phyloP scores from a whole-genome alignment of 2,797 vertebrate species.

The Eospalax fontanierii region DNA sequence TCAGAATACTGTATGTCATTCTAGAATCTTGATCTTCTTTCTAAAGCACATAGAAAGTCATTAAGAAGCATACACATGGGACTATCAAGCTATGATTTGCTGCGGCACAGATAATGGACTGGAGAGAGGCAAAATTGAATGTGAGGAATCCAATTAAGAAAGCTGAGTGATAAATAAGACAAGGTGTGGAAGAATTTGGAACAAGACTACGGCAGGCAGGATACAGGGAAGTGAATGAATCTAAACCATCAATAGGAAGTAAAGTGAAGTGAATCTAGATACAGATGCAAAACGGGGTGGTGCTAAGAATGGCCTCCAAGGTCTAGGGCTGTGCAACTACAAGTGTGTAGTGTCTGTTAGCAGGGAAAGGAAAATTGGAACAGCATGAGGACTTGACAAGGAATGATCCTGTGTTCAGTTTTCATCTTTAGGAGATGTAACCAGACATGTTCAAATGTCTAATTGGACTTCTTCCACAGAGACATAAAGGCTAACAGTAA shows the following conservation, averaged over 20 bases:
- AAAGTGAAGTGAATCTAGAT: not conserved
- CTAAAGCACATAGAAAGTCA: not conserved
- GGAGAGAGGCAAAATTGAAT: not conserved
- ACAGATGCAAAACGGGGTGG: not conserved
- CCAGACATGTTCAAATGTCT: not conserved
- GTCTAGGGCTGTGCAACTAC: not conserved
- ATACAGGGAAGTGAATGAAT: not conserved
- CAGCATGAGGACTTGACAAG: not conserved
- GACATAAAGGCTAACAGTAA: not conserved
- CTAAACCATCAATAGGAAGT: not conserved
- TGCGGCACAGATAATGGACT: not conserved
- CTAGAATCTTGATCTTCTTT: not conserved
- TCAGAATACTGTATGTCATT: not conserved
- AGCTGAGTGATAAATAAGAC: not conserved
- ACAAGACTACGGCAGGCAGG: not conserved
- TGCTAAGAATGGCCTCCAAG: not conserved
- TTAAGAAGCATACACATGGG: not conserved
- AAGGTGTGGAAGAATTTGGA: not conserved
- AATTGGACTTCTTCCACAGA: not conserved
- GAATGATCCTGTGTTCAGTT: not conserved
- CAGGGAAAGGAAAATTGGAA: not conserved
- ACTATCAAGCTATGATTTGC: not conserved
- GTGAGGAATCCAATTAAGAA: not conserved
- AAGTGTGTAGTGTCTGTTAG: rapidly evolving
- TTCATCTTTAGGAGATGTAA: not conserved